Evolutionary conservation across 1,140 invertebrate genomes (phyloP), one percentile per base, ranked within the genome.

Genomic region (Doryteuthis pealeii): DNA sequence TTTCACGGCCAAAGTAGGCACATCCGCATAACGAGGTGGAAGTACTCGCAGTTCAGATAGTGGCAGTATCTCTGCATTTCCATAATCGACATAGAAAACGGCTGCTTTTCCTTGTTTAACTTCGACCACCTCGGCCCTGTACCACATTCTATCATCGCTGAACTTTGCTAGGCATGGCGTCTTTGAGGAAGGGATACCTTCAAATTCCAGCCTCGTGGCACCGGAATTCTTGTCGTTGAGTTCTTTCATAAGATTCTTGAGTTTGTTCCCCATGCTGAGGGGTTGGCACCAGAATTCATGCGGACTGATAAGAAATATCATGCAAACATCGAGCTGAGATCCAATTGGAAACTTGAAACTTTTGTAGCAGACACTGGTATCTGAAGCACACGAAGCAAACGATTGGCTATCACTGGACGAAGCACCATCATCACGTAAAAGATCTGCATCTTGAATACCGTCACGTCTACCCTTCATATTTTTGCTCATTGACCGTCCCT

Each of bases 71-170:
- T 86, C 83, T 28, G 77, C 79, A 70, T 87, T 87, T n/a, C 85
- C 85, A 76, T 83, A 84, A 69, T 84, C 83, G 6, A 95, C 91
- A 81, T 95, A 95, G 32, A 91, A 89, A 0, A 95, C 91, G 0
- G 92, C 92, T n/a, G 90, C 92, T 40, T 92, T 91, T 26, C 77
- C 70, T 65, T 92, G 92, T 12, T 89, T 89, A 76, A 92, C 90
- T 80, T 93, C 91, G 0, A 93, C 87, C 15, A 95, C 91, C 79
- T 92, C 90, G 1, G 93, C 93, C 76, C 94, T 89, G 81, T 95
- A 95, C 94, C 94, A 96, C 6, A 87, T 83, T 62, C 92, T 90
- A 82, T 95, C 93, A 1, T 91, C 91, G 0, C 91, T 91, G 81
- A 92, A 94, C 74, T 91, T 89, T 0, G 93, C 94, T 43, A 92